Evolutionary conservation across 1,140 invertebrate genomes (phyloP).

Genomic region (Carposina sasakii): DNA sequence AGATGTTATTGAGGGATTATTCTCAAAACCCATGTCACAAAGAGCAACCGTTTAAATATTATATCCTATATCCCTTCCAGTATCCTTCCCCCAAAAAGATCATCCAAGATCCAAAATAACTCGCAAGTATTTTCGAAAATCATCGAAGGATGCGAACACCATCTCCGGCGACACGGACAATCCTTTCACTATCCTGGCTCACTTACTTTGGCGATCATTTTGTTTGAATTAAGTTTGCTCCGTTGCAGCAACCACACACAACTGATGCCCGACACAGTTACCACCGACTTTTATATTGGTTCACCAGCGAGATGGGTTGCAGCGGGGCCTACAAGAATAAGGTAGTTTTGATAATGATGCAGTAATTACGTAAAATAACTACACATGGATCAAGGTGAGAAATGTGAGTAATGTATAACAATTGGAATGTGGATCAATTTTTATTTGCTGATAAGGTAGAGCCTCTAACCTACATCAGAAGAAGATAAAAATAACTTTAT

Average conservation of each 20-base stretch:
- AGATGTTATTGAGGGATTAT: too few relatives aligned
- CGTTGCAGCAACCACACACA: constrained; percentile 63
- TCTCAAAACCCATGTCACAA: too few relatives aligned
- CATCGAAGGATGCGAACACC: not conserved
- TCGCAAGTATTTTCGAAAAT: too few relatives aligned
- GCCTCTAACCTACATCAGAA: too few relatives aligned
- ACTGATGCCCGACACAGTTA: constrained; percentile 52
- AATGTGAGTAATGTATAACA: constrained; percentile 35
- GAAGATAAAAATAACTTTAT: too few relatives aligned
- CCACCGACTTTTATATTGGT: constrained; percentile 65
- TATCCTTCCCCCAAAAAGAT: too few relatives aligned
- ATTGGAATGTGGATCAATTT: constrained; percentile 22
- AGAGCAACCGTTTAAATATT: too few relatives aligned
- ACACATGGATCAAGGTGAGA: constrained; percentile 62
- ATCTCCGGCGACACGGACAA: constrained; percentile 5
- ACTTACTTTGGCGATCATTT: constrained; percentile 71
- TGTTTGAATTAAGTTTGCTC: constrained; percentile 66
- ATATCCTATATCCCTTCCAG: too few relatives aligned
- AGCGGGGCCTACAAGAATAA: constrained; percentile 52
- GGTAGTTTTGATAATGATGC: constrained; percentile 67
- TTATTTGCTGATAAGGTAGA: not conserved
- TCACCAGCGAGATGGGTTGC: constrained; percentile 52
- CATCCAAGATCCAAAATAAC: too few relatives aligned
- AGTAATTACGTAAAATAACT: constrained; percentile 66
- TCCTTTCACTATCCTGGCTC: constrained; percentile 56